These are phyloP conservation scores for Apogon hyalosoma DNA, from an alignment of 2,797 vertebrate genomes.

Conservation along the genomic window DNA sequence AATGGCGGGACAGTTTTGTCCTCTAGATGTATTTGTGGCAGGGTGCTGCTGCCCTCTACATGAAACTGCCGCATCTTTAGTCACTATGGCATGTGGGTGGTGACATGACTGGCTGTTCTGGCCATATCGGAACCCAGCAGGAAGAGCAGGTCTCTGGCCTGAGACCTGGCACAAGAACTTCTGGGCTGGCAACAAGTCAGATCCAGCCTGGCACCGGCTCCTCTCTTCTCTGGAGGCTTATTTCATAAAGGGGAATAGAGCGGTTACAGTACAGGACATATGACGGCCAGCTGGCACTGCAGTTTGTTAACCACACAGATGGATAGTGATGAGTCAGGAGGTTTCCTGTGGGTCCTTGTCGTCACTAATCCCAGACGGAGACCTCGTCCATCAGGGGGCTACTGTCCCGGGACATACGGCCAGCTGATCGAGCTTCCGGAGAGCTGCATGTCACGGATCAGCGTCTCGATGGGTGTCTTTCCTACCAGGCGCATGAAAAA, in stretches of 20 bases:
- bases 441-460: constrained; percentile 97
- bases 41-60: constrained; percentile 64
- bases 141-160: constrained; percentile 57
- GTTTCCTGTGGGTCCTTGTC: constrained; percentile 72
- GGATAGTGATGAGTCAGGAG: constrained; percentile 74
- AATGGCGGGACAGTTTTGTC: constrained; percentile 51
- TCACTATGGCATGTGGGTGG: constrained; percentile 58
- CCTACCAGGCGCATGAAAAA: constrained; percentile 97
- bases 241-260: constrained; percentile 58
- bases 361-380: constrained; percentile 66
- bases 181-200: constrained; percentile 54
- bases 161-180: constrained; percentile 63
- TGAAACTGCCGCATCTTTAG: constrained; percentile 51
- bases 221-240: constrained; percentile 51
- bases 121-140: constrained; percentile 66
- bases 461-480: constrained; percentile 95
- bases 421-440: constrained; percentile 96
- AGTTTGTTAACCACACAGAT: constrained; percentile 72
- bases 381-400: constrained; percentile 59
- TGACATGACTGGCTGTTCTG: constrained; percentile 59
- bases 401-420: constrained; percentile 92
- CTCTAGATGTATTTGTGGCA: constrained; percentile 45
- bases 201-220: constrained; percentile 49
- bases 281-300: constrained; percentile 68
- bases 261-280: constrained; percentile 63